Evolutionary conservation across 1,140 invertebrate species (phyloP).

Genomic region (Vanessa tameamea): DNA sequence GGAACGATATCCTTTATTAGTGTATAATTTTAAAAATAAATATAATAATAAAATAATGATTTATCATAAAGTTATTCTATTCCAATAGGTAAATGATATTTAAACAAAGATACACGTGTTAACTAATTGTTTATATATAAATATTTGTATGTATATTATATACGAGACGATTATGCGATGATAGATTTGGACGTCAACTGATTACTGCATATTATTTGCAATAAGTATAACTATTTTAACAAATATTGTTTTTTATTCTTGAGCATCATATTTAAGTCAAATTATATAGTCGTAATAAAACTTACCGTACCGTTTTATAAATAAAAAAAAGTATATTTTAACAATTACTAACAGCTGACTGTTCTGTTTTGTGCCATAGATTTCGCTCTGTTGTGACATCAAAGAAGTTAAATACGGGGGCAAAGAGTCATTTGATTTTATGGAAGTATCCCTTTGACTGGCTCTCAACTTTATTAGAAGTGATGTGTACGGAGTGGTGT

Average conservation of each 20-base stretch:
- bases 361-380: conserved; percentile 43
- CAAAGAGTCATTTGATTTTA: conserved; percentile 17
- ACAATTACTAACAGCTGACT: conserved; percentile 44
- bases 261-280: too few species aligned
- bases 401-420: conserved; percentile 43
- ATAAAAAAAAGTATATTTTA: not conserved
- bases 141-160: not conserved
- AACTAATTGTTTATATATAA: conserved; percentile 13
- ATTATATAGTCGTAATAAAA: too few species aligned
- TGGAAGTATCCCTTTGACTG: conserved; percentile 34
- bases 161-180: not conserved
- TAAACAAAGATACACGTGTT: conserved; percentile 20
- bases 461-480: conserved; percentile 50
- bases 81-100: not conserved
- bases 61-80: not conserved
- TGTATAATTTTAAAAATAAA: too few species aligned
- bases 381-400: conserved; percentile 51
- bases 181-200: not conserved
- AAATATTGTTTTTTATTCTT: not conserved
- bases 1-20: too few species aligned
- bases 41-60: too few species aligned
- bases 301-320: too few species aligned
- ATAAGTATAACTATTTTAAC: not conserved
- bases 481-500: conserved; percentile 52
- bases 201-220: conserved; percentile 1